Evolutionary conservation across 2,797 vertebrate species (phyloP).

Genomic region (Ciconia nigra): DNA sequence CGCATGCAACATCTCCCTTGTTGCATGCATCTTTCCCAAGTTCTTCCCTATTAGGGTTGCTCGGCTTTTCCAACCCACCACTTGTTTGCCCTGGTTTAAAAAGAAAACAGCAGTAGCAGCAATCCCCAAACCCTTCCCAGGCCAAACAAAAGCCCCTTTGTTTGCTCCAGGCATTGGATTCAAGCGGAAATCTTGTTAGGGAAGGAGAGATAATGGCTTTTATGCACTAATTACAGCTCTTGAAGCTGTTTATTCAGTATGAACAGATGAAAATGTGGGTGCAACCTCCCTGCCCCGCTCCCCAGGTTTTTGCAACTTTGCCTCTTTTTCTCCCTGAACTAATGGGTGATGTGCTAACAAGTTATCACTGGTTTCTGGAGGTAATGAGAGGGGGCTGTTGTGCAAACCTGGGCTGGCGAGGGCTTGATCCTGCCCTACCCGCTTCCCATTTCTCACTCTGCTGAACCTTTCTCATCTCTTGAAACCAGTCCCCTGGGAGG

Average conservation of each 20-base stretch:
- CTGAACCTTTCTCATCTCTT: neutral
- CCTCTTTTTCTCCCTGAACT: neutral
- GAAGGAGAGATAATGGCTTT: neutral
- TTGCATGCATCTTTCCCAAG: neutral
- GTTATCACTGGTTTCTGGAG: neutral
- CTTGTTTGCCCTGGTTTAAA: neutral
- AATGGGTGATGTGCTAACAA: neutral
- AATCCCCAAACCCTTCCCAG: neutral
- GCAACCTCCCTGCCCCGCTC: neutral
- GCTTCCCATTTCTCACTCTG: neutral
- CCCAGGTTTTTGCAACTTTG: neutral
- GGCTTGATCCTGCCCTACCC: neutral
- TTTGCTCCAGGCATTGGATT: neutral
- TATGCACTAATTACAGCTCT: slow-evolving; percentile 45
- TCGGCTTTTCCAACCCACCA: neutral
- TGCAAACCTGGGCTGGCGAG: neutral
- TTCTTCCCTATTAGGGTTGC: neutral
- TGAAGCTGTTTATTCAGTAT: neutral
- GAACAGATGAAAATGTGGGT: neutral
- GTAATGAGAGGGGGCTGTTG: neutral
- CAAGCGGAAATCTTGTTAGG: slow-evolving; percentile 1
- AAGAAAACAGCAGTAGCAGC: neutral
- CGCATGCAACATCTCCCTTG: accelerated
- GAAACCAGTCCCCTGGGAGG: neutral
- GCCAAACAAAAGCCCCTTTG: slow-evolving; percentile 2